phyloP scores from a whole-genome alignment of 2,888 invertebrate genomes.

The Cataglyphis cursor region DNA sequence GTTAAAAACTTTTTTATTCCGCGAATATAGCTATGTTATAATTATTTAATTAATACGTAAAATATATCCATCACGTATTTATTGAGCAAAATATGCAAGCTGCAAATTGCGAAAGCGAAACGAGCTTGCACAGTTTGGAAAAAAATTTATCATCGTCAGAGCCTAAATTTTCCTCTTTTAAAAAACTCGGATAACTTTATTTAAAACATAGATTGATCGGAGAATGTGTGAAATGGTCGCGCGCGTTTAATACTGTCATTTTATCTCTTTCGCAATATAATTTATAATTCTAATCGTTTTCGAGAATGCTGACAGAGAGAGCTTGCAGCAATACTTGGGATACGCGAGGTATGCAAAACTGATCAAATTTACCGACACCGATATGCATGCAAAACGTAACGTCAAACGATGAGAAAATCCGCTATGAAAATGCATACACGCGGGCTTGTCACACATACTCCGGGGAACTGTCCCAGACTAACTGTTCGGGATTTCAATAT shows the following conservation, averaged over 20 bases:
- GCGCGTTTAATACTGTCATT: neutral
- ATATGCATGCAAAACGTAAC: neutral
- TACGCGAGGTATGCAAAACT: constrained; percentile 15
- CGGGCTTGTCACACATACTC: neutral
- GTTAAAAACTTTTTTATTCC: neutral
- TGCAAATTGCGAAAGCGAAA: neutral
- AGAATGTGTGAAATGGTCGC: neutral
- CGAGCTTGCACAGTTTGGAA: neutral
- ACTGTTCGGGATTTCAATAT: constrained; percentile 19
- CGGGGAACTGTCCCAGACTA: constrained; percentile 1
- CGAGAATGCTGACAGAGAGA: neutral
- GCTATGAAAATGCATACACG: constrained; percentile 38
- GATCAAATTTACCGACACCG: constrained; percentile 24
- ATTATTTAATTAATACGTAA: neutral
- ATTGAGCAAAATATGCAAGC: neutral
- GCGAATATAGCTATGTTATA: neutral
- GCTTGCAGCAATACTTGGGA: neutral
- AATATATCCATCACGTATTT: neutral
- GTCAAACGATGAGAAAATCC: constrained; percentile 37
- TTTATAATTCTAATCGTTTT: constrained; percentile 13
- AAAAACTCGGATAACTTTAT: neutral
- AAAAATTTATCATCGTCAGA: neutral
- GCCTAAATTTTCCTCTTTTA: neutral
- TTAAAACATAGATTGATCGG: neutral
- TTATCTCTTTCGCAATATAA: constrained; percentile 2